Percentiles rank a stretch among this genome's conserved stretches.
These are phyloP conservation scores for Drosophila quinaria DNA, from an alignment of 2,888 invertebrate species.

Conservation along the genomic window DNA sequence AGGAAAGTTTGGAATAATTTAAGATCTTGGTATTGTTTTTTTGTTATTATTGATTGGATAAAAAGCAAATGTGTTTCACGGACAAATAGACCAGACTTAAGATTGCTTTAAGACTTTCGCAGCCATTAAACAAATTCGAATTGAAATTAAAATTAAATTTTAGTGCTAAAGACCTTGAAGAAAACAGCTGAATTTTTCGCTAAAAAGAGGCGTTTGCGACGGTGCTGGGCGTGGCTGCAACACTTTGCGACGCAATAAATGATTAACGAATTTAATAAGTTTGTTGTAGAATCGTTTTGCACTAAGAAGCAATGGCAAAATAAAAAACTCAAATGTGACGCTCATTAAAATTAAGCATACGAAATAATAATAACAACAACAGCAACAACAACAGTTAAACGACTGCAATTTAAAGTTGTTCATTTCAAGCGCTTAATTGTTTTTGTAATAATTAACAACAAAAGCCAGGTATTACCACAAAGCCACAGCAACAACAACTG, in stretches of 20 bases:
- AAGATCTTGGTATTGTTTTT: neutral
- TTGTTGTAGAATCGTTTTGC: constrained; percentile 76
- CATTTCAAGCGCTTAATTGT: constrained; percentile 70
- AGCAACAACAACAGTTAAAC: constrained; percentile 61
- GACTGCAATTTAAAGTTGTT: constrained; percentile 78
- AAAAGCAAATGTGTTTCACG: constrained; percentile 57
- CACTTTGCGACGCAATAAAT: constrained; percentile 71
- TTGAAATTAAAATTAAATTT: constrained; percentile 50
- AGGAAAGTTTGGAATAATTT: constrained; percentile 23
- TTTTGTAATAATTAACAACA: constrained; percentile 77
- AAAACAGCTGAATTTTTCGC: constrained; percentile 67
- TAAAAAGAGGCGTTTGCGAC: constrained; percentile 26
- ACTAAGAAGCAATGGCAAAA: constrained; percentile 46
- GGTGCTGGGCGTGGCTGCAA: constrained; percentile 56
- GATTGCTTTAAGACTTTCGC: constrained; percentile 47
- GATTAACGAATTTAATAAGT: constrained; percentile 78
- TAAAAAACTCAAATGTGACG: constrained; percentile 64
- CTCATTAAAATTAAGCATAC: constrained; percentile 78
- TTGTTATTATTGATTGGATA: constrained; percentile 9
- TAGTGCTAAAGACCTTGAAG: constrained; percentile 38
- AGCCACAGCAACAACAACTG: constrained; percentile 24
- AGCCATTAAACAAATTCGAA: constrained; percentile 35
- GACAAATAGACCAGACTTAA: constrained; percentile 44
- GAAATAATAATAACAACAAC: constrained; percentile 54
- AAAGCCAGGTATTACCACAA: constrained; percentile 45